Base-by-base conservation (phyloP, 2,797 vertebrate species). In the Crocodylus rhombifer region DNA sequence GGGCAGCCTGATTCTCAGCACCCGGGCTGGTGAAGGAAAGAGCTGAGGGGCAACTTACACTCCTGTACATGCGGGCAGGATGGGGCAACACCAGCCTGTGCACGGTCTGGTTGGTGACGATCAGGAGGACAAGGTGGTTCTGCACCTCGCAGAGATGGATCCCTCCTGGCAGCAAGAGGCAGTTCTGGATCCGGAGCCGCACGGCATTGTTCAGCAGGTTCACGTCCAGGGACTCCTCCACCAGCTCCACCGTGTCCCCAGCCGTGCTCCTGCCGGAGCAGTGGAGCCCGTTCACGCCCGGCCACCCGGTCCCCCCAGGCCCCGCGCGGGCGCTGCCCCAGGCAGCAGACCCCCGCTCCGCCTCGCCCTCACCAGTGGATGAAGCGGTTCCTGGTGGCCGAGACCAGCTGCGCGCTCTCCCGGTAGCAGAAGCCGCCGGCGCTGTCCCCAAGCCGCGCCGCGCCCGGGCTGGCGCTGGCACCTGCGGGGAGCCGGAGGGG, bases 1-100 rank as follows among this genome's bases (percentile, higher is more conserved):
- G 42, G 42, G 42, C 42, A 42, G 42, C 42, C 42, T 9, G 10
- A 10, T 42, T 42, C 42, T 42, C 42, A 42, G 7, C 42, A 42
- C 42, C 9, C 7, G 7, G 9, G 42, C 42, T 42, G 42, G 9
- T 42, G 42, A 42, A 42, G 9, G 42, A 42, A 42, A 62, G 21
- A 62, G 30, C 30, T 30, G 30, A 30, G 30, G 30, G 60, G 78
- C 42, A 80, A 98, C 99, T 99, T 97, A 99, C 99, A 15, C 98
- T 99, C 95, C 98, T 98, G 95, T 99, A 99, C 98, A 99, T 98
- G 92, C 98, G 97, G 4, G 98, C 96, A 4, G 99, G 99, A 83
- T 99, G 99, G 1, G 99, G 98, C 90, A 99, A 97, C 92, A 99
- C 96, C 95, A 99, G 92, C 7, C 99, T 98, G 93, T 99, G 99